Evolutionary conservation across 30 jellyfish, hydroid and myxozoan species (phyloP).

Genomic region (Haliclystus octoradiatus): DNA sequence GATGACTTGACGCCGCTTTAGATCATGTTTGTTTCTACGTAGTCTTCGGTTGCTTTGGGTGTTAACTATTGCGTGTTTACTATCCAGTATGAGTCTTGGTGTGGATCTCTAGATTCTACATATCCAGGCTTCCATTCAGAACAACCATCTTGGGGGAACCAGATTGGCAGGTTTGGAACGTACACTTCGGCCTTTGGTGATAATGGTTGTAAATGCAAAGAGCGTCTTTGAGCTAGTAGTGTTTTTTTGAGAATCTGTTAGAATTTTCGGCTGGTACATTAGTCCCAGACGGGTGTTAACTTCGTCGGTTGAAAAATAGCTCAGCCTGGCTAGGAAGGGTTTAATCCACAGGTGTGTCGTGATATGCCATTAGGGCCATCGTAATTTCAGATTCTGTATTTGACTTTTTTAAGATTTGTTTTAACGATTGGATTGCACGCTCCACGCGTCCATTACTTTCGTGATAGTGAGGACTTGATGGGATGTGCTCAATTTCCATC

Average conservation of each 20-base stretch:
- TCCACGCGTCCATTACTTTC: constrained; percentile 11
- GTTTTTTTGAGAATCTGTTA: not conserved
- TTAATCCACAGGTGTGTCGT: constrained; percentile 1
- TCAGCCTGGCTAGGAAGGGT: constrained; percentile 3
- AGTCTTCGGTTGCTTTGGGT: not conserved
- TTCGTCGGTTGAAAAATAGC: constrained; percentile 3
- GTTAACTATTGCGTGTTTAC: not conserved
- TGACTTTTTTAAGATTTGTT: constrained; percentile 2
- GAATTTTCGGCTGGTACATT: not conserved
- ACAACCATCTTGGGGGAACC: not conserved
- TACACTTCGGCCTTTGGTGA: not conserved
- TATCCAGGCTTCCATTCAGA: constrained; percentile 1
- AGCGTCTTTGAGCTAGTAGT: not conserved
- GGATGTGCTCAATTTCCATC: constrained; percentile 9
- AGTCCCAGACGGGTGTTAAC: constrained; percentile 11
- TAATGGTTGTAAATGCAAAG: not conserved
- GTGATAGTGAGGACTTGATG: constrained; percentile 21
- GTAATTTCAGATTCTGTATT: not conserved
- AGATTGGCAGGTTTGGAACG: not conserved
- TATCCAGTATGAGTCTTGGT: constrained; percentile 5
- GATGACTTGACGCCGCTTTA: not conserved
- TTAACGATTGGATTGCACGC: constrained; percentile 6
- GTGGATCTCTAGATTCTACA: not conserved
- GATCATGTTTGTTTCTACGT: not conserved
- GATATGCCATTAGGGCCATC: constrained; percentile 8